These are phyloP conservation scores for Poecilia gillii DNA, from an alignment of 2,797 vertebrate species.

Conservation along the genomic window DNA sequence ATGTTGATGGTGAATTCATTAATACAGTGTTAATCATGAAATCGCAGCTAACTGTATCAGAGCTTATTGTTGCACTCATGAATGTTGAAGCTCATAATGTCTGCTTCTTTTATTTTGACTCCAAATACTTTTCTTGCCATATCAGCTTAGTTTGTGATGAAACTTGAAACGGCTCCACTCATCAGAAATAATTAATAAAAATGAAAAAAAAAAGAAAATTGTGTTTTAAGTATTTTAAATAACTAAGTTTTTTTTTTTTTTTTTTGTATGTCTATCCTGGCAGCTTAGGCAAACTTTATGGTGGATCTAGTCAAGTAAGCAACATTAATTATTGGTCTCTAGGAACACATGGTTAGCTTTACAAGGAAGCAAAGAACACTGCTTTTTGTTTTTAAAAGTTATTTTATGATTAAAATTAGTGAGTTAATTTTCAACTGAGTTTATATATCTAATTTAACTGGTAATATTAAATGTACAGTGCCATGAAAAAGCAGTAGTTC, in stretches of 20 bases:
- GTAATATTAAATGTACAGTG: neutral
- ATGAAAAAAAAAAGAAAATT: neutral
- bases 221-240: neutral
- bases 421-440: neutral
- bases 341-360: neutral
- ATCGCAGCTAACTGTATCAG: neutral
- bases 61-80: neutral
- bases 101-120: neutral
- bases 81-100: neutral
- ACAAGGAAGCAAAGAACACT: neutral
- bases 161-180: conserved; percentile 25
- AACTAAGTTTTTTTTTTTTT: neutral
- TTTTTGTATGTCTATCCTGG: neutral
- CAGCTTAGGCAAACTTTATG: neutral
- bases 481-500: neutral
- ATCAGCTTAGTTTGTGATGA: conserved; percentile 23
- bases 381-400: neutral
- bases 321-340: neutral
- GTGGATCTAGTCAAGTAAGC: neutral
- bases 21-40: neutral
- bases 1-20: neutral
- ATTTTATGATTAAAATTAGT: neutral
- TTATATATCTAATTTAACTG: neutral
- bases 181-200: conserved; percentile 40
- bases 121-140: conserved; percentile 14